Evolutionary conservation across 2,797 vertebrate species (phyloP).

Genomic region (Lepilemur ruficaudatus): DNA sequence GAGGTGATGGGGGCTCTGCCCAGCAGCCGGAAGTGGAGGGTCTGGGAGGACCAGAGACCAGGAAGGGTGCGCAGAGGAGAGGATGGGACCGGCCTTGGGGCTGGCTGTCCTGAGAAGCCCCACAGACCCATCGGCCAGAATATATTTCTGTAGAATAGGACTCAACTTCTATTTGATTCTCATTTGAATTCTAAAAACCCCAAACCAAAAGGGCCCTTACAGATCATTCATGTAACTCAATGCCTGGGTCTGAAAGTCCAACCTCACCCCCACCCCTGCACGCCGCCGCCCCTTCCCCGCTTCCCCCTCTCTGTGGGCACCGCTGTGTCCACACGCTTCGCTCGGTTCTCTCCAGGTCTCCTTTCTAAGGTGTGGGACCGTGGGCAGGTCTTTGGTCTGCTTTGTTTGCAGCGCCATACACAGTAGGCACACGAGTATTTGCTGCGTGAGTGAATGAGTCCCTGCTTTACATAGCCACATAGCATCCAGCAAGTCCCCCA

Average conservation of each 20-base stretch:
- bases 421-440: fast-evolving
- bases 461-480: fast-evolving
- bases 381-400: background rate
- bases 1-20: background rate
- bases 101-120: background rate
- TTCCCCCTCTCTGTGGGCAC: fast-evolving
- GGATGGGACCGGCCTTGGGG: too few relatives aligned
- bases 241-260: fast-evolving
- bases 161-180: background rate
- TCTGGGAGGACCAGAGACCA: background rate
- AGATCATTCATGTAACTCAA: fast-evolving
- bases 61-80: too few relatives aligned
- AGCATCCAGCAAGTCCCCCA: background rate
- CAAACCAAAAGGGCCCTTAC: background rate
- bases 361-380: fast-evolving
- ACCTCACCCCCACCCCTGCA: background rate
- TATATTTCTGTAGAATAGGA: background rate
- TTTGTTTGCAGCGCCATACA: fast-evolving
- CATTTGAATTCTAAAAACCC: background rate
- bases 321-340: fast-evolving
- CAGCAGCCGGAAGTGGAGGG: background rate
- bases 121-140: fast-evolving
- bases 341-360: too few relatives aligned
- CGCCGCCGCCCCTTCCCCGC: fast-evolving
- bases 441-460: too few relatives aligned